Evolutionary conservation across 2,888 invertebrate genomes (phyloP).

Genomic region (Caenorhabditis wallacei): DNA sequence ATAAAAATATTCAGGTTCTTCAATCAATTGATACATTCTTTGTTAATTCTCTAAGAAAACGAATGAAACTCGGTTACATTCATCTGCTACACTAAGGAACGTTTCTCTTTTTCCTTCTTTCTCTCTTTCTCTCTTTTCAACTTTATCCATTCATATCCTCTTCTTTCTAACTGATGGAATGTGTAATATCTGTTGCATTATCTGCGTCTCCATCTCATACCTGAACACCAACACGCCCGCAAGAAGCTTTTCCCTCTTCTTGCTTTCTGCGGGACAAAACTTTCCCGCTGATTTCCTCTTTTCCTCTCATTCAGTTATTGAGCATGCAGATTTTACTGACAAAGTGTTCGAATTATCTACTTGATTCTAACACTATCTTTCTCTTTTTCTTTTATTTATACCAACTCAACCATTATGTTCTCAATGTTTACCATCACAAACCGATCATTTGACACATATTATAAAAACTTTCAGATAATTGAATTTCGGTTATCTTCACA

Average conservation of each 20-base stretch:
- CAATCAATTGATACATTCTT: neutral
- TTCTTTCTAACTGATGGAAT: constrained; percentile 22
- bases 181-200: constrained; percentile 53
- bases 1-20: too few relatives aligned
- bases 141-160: constrained; percentile 2
- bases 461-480: too few relatives aligned
- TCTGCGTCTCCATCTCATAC: constrained; percentile 48
- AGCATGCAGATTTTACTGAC: constrained; percentile 31
- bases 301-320: constrained; percentile 40
- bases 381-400: too few relatives aligned
- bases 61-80: constrained; percentile 36
- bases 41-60: constrained; percentile 1
- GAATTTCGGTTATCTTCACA: too few relatives aligned
- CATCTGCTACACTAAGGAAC: constrained; percentile 40
- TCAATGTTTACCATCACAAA: too few relatives aligned
- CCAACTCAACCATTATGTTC: too few relatives aligned
- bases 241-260: constrained; percentile 30
- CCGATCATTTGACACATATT: too few relatives aligned
- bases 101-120: constrained; percentile 10
- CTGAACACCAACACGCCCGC: constrained; percentile 59
- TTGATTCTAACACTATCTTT: constrained; percentile 17
- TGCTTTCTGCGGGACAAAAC: constrained; percentile 35
- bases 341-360: constrained; percentile 31
- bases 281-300: constrained; percentile 27
- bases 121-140: neutral